Conservation (phyloP, 2,888 invertebrate genomes). For the Drosophila paranaensis region DNA sequence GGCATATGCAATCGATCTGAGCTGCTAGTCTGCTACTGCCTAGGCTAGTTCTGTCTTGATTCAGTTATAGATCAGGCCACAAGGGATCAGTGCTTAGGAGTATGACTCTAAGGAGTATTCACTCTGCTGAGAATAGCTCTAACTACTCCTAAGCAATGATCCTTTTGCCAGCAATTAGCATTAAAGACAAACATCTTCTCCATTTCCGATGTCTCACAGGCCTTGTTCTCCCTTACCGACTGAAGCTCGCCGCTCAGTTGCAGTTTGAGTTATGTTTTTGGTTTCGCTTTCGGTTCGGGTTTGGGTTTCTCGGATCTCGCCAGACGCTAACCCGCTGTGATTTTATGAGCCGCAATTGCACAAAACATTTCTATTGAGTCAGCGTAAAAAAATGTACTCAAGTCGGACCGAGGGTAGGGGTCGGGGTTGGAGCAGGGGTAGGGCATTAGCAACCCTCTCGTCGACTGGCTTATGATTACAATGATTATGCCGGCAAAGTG, state of each 20-base stretch:
- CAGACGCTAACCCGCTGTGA: constrained; percentile 82
- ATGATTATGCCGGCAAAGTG: constrained; percentile 73
- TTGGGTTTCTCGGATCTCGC: constrained; percentile 53
- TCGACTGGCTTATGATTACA: constrained; percentile 69
- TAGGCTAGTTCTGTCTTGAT: too few relatives aligned
- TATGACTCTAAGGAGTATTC: too few relatives aligned
- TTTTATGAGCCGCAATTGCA: constrained; percentile 84
- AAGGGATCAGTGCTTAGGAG: too few relatives aligned
- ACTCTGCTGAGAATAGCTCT: too few relatives aligned
- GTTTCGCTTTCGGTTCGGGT: constrained; percentile 7
- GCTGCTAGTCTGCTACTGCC: too few relatives aligned
- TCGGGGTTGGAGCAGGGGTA: constrained; percentile 3
- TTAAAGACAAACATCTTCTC: constrained; percentile 28
- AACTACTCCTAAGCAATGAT: too few relatives aligned
- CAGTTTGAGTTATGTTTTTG: constrained; percentile 9
- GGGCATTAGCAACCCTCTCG: constrained; percentile 50
- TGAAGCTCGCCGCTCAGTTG: constrained; percentile 11
- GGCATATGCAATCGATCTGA: too few relatives aligned
- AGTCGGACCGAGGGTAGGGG: constrained; percentile 10
- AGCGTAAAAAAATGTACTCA: constrained; percentile 66
- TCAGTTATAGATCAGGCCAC: too few relatives aligned
- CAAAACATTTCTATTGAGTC: constrained; percentile 81
- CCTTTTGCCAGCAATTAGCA: constrained; percentile 43
- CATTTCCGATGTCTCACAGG: constrained; percentile 11
- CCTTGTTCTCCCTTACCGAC: background rate